Evolutionary conservation across 1,140 invertebrate species (phyloP), one percentile per base, ranked within the genome.

Genomic region (Nixonia krombeini): DNA sequence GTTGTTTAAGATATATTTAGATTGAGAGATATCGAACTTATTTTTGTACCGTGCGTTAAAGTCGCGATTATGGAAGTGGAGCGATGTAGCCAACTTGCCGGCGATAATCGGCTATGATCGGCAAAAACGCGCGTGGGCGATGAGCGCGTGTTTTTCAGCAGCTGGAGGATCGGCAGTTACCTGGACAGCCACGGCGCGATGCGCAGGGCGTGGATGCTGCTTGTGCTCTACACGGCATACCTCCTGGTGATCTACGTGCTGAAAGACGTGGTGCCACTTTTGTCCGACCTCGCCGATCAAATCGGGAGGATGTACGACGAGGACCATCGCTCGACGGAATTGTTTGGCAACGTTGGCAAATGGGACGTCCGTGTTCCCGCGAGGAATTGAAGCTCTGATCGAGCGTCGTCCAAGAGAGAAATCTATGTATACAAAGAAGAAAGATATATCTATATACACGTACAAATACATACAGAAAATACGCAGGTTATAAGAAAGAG

Each of bases 161-260:
- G n/a, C n/a, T n/a, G n/a, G n/a, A n/a, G n/a, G n/a, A n/a, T n/a
- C n/a, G n/a, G n/a, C n/a, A n/a, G n/a, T n/a, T n/a, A n/a, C n/a
- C n/a, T n/a, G n/a, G n/a, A 21, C 21, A 21, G 6, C 6, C 21
- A 2, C 21, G 6, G 2, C 35, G 15, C 29, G 33, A 61, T 70
- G 67, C 53, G 61, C 35, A 41, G 37, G 16, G 58, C 37, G 23
- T 38, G 29, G 10, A 70, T 61, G 53, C 37, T 75, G 23, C 63
- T 68, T 17, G 31, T 74, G 75, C 79, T 73, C 29, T 72, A 70
- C 26, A 56, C 35, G 7, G 21, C 28, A 0, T 67, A 67, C 9
- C 47, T 69, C 0, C 26, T 64, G 25, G 0, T 63, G 12, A 57
- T 75, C 21, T 59, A 41, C 17, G 33, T 72, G 5, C 37, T 64